A percentile compares a stretch with the other conserved stretches of the same genome.
Evolutionary conservation across 1,140 invertebrate species (phyloP).

Genomic region (Armadillidium nasatum): DNA sequence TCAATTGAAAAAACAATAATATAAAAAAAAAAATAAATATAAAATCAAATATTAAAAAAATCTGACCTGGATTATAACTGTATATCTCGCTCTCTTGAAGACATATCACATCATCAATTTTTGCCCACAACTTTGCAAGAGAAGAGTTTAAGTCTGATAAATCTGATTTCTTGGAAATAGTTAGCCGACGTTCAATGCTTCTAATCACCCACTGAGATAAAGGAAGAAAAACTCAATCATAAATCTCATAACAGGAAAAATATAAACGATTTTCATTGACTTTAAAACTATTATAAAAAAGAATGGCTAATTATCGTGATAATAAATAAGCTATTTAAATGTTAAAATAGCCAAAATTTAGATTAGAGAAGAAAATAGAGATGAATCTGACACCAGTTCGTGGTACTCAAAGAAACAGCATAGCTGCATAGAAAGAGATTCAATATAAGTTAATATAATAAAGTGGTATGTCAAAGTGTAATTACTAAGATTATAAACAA

Average conservation of each 20-base stretch:
- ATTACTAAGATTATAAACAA: no score
- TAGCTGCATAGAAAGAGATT: neutral
- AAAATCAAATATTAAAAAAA: neutral
- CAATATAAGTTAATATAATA: neutral
- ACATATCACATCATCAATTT: conserved; percentile 55
- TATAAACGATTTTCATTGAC: no score
- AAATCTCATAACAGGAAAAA: no score
- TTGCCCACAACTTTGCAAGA: conserved; percentile 77
- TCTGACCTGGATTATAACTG: conserved; percentile 69
- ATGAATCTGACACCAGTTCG: no score
- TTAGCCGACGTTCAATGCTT: conserved; percentile 81
- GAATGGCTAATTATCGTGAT: no score
- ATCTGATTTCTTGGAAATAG: conserved; percentile 74
- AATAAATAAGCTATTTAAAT: no score
- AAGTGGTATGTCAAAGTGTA: no score
- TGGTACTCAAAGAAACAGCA: neutral
- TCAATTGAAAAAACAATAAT: neutral
- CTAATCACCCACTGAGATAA: conserved; percentile 75
- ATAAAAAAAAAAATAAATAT: neutral
- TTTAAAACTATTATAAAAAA: no score
- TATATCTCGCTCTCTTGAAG: conserved; percentile 92
- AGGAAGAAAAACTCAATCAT: no score
- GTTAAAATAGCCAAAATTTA: no score
- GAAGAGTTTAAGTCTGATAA: conserved; percentile 61
- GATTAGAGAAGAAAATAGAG: no score